These are phyloP conservation scores for Brevimyrus niger DNA, from an alignment of 2,113 vertebrate species.

Conservation along the genomic window DNA sequence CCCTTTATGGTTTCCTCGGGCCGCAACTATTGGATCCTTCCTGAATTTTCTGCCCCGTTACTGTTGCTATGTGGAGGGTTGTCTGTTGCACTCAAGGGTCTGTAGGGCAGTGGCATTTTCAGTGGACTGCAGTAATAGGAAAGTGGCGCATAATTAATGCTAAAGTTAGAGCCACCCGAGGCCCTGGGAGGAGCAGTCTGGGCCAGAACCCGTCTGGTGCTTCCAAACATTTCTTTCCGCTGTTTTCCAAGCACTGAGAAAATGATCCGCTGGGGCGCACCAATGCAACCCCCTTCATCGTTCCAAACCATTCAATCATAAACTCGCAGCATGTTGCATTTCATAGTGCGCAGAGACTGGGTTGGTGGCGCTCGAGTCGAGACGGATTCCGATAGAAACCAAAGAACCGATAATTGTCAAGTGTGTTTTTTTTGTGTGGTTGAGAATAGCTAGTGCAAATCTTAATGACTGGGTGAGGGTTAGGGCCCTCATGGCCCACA, in stretches of 20 bases:
- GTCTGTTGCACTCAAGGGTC: background rate
- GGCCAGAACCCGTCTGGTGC: background rate
- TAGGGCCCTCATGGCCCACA: background rate
- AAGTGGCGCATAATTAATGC: background rate
- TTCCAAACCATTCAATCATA: constrained; percentile 45
- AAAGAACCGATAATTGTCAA: constrained; percentile 41
- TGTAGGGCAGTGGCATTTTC: background rate
- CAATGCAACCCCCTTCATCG: constrained; percentile 37
- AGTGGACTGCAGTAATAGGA: background rate
- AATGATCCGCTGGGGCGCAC: constrained; percentile 25
- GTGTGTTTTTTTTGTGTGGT: constrained; percentile 37
- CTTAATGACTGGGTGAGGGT: background rate
- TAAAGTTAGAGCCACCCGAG: background rate
- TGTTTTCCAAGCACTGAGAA: background rate
- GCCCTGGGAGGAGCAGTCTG: background rate
- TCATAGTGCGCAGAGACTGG: constrained; percentile 39
- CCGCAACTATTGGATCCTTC: background rate
- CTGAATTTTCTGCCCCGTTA: background rate
- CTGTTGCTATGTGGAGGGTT: background rate
- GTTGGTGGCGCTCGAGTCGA: constrained; percentile 25
- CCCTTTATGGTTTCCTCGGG: background rate
- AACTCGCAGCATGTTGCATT: constrained; percentile 49
- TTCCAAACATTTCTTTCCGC: background rate
- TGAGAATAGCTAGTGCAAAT: constrained; percentile 20
- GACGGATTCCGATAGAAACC: constrained; percentile 26